Base-by-base conservation (phyloP, 2,888 invertebrate genomes). In the Campaea margaritaria region DNA sequence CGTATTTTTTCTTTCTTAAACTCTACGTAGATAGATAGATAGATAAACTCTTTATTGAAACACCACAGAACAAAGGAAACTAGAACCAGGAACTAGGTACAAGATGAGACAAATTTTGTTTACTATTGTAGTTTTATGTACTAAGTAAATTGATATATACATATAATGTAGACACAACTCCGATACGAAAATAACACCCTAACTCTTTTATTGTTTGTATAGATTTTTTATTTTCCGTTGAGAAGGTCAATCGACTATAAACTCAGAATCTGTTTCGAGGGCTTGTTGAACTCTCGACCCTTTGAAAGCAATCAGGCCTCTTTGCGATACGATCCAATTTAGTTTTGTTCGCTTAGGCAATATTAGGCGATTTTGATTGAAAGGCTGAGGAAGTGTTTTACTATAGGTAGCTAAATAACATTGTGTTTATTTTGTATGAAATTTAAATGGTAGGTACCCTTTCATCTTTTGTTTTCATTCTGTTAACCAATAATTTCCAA, bases 321-420 rank as follows among this genome's bases (percentile, higher is more conserved):
- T 62, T 67, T 58, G 64, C 62, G 46, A 65, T 62, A 52, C 57
- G 65, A 65, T 41, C 65, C 62, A 62, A 58, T 67, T 63, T 56
- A 61, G 60, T 59, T 66, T 34, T 52, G 57, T 63, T 58, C 62
- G 58, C 58, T 56, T 63, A 52, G 55, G 42, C 36, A 50, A 55
- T 55, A 43, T 51, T 55, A 60, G 50, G 55, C 27, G 55, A 55
- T 47, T 54, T 55, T 60, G 42, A 60, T 42, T 47, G 51, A 55
- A 55, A 28, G 38, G 13, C 38, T 28, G 14, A 50, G 34, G 41
- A 55, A 28, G 15, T 44, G 48, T 42, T 46, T 41, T 41, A 10
- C 27, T 47, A 16, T 34, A 15, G 52, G 49, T 49, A 43, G 42
- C 11, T 12, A 41, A 38, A 11, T n/a, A 12, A 3, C 2, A 36